These are phyloP conservation scores for Ophiodon elongatus DNA, from an alignment of 2,113 vertebrate genomes.

Conservation along the genomic window DNA sequence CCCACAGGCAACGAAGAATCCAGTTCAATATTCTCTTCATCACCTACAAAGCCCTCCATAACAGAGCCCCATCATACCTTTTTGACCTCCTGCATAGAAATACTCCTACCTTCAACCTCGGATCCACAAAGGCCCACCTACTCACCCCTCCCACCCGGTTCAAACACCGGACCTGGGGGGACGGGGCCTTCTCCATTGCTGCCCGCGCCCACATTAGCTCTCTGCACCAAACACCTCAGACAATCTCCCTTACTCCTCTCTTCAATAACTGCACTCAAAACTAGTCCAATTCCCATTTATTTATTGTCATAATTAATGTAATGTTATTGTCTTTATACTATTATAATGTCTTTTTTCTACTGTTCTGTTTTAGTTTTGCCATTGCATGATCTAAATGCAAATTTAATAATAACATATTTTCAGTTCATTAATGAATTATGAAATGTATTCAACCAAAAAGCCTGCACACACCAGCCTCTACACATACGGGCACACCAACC, in stretches of 20 bases:
- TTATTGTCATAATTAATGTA: background rate
- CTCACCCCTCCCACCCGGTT: background rate
- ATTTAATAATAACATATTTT: background rate
- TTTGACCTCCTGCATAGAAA: background rate
- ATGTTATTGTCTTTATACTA: background rate
- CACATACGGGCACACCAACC: background rate
- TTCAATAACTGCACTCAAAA: background rate
- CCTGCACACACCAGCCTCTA: background rate
- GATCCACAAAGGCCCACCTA: background rate
- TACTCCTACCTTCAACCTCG: background rate
- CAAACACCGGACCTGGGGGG: background rate
- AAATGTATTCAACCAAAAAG: background rate
- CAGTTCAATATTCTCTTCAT: background rate
- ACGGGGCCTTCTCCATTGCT: background rate
- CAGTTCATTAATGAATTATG: background rate
- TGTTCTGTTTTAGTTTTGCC: background rate
- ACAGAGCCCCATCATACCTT: background rate
- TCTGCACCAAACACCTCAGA: background rate
- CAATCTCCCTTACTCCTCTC: background rate
- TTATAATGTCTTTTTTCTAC: background rate
- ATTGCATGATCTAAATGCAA: background rate
- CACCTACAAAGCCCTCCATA: background rate
- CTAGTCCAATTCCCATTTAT: background rate
- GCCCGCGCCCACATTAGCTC: background rate
- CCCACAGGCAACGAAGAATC: background rate